Percentiles rank a stretch among this genome's conserved stretches.
Evolutionary conservation across 2,888 invertebrate genomes (phyloP).

Genomic region (Amaurobius ferox): DNA sequence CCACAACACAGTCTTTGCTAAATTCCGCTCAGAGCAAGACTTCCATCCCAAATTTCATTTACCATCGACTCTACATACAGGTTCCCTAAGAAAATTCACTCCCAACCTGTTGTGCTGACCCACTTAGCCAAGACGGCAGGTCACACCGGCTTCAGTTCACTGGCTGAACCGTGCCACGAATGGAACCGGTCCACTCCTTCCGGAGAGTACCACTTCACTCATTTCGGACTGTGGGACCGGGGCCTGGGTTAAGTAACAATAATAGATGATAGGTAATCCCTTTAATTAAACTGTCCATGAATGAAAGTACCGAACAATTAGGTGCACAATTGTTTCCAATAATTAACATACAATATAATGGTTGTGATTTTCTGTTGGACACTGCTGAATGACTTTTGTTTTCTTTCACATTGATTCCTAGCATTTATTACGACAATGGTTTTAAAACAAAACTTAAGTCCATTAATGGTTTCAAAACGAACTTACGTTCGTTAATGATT

Average conservation of each 20-base stretch:
- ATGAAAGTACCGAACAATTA: conserved; percentile 32
- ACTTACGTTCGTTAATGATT: too few species aligned
- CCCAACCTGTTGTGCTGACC: conserved; percentile 56
- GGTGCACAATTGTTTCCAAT: background rate
- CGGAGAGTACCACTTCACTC: conserved; percentile 11
- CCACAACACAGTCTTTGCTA: background rate
- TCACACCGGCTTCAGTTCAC: conserved; percentile 67
- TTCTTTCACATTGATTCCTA: too few species aligned
- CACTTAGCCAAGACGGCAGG: conserved; percentile 50
- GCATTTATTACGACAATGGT: too few species aligned
- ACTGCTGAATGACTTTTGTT: conserved; percentile 23
- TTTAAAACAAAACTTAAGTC: too few species aligned
- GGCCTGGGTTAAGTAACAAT: conserved; percentile 20
- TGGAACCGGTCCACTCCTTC: conserved; percentile 43
- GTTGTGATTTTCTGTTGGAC: background rate
- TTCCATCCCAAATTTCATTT: conserved; percentile 1
- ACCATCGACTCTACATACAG: background rate
- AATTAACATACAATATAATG: conserved; percentile 42
- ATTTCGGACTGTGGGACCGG: conserved; percentile 39
- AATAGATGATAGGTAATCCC: conserved; percentile 16
- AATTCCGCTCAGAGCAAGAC: conserved; percentile 6
- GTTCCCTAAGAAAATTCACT: conserved; percentile 9
- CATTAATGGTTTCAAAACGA: too few species aligned
- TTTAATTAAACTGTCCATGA: conserved; percentile 36
- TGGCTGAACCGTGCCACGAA: conserved; percentile 60